These are phyloP conservation scores for Choristoneura fumiferana DNA, from an alignment of 1,140 invertebrate genomes.

Conservation along the genomic window DNA sequence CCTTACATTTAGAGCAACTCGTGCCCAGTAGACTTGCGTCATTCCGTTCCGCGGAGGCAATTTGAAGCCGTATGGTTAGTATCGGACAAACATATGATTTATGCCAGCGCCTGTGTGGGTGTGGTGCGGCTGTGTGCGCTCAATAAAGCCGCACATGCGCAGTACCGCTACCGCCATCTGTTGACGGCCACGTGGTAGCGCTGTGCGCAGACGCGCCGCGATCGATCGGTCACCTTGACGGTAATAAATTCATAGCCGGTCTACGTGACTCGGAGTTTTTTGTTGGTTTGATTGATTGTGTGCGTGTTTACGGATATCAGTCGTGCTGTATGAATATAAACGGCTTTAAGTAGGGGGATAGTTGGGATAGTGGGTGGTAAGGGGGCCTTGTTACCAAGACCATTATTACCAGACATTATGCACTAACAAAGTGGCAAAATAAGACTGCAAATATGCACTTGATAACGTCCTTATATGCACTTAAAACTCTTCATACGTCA, in stretches of 20 bases:
- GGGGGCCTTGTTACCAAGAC: too few species aligned
- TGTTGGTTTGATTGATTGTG: conserved; percentile 7
- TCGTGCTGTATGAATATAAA: conserved; percentile 10
- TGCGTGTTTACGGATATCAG: background rate
- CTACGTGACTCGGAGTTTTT: conserved; percentile 13
- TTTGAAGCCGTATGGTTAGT: conserved; percentile 65
- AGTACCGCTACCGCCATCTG: conserved; percentile 60
- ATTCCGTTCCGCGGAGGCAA: conserved; percentile 65
- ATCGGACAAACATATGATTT: conserved; percentile 70
- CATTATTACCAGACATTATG: too few species aligned
- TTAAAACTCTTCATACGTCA: too few species aligned
- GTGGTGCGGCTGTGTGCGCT: conserved; percentile 40
- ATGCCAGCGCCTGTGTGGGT: conserved; percentile 47
- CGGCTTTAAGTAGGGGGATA: background rate
- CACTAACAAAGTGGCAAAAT: too few species aligned
- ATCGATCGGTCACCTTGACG: conserved; percentile 69
- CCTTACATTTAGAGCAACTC: conserved; percentile 61
- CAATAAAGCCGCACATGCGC: conserved; percentile 69
- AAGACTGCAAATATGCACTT: too few species aligned
- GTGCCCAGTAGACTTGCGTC: conserved; percentile 56
- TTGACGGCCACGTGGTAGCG: conserved; percentile 61
- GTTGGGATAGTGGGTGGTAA: too few species aligned
- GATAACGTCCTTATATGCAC: too few species aligned
- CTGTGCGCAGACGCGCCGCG: conserved; percentile 47
- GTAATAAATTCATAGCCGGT: conserved; percentile 59